Evolutionary conservation across 2,888 invertebrate species (phyloP).

Genomic region (Chouioia cunea): DNA sequence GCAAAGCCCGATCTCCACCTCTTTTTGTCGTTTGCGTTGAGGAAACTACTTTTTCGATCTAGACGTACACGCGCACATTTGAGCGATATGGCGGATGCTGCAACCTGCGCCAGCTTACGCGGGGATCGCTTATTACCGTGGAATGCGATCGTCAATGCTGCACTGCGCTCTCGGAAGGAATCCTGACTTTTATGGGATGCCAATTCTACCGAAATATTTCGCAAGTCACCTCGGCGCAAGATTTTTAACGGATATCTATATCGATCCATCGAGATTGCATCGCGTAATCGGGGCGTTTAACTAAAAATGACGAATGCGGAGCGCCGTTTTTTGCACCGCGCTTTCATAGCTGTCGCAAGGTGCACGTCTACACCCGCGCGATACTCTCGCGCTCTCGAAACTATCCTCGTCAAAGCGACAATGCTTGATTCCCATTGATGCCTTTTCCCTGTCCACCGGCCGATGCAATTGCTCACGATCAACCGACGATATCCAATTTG

Average conservation of each 20-base stretch:
- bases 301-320: slow-evolving; percentile 55
- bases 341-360: slow-evolving; percentile 39
- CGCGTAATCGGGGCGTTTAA: slow-evolving; percentile 45
- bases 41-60: slow-evolving; percentile 16
- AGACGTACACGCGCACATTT: no score
- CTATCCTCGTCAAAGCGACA: neutral
- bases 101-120: neutral
- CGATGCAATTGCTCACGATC: slow-evolving; percentile 33
- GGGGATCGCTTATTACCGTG: slow-evolving; percentile 29
- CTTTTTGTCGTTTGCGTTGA: slow-evolving; percentile 16
- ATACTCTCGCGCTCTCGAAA: neutral
- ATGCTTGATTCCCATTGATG: slow-evolving; percentile 16
- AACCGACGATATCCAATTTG: slow-evolving; percentile 1
- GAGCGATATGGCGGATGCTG: slow-evolving; percentile 5
- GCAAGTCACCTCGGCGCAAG: slow-evolving; percentile 17
- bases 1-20: slow-evolving; percentile 21
- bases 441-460: slow-evolving; percentile 24
- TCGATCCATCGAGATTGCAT: neutral
- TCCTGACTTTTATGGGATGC: slow-evolving; percentile 36
- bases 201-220: slow-evolving; percentile 42
- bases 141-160: slow-evolving; percentile 26
- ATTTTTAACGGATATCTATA: slow-evolving; percentile 27
- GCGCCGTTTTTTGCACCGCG: slow-evolving; percentile 37
- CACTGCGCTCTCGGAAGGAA: slow-evolving; percentile 17
- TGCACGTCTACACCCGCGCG: slow-evolving; percentile 3